Conservation (phyloP, 1,140 invertebrate species). For the Drosophila mauritiana region DNA sequence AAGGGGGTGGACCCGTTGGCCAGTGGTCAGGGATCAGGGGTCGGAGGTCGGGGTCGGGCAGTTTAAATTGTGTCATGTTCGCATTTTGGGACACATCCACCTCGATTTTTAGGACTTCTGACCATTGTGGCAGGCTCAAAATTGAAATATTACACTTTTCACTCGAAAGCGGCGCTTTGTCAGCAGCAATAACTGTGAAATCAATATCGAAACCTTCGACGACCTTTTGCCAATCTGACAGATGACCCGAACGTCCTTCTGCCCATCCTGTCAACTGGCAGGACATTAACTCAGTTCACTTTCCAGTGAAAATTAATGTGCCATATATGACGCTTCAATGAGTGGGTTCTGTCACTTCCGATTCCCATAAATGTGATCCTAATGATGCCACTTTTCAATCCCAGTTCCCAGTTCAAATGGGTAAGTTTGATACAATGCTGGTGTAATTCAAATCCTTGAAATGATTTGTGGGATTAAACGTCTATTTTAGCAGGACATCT, state of each 20-base stretch:
- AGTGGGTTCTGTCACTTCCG: slow-evolving; percentile 51
- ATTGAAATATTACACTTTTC: slow-evolving; percentile 81
- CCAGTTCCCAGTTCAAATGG: not conserved
- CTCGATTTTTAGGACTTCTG: slow-evolving; percentile 2
- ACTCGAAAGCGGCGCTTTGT: slow-evolving; percentile 51
- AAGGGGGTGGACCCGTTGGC: slow-evolving; percentile 52
- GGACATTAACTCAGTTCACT: slow-evolving; percentile 49
- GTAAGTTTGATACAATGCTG: not conserved
- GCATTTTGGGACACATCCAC: slow-evolving; percentile 42
- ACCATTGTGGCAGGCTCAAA: slow-evolving; percentile 44
- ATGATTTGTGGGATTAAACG: not conserved
- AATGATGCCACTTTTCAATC: slow-evolving; percentile 50
- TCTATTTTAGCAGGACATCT: not conserved
- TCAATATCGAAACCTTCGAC: slow-evolving; percentile 52
- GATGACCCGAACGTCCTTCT: slow-evolving; percentile 49
- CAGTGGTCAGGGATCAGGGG: slow-evolving; percentile 54
- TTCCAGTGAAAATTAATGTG: slow-evolving; percentile 60
- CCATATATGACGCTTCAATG: slow-evolving; percentile 34
- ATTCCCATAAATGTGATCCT: slow-evolving; percentile 48
- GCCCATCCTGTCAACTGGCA: slow-evolving; percentile 13
- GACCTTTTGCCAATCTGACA: slow-evolving; percentile 51
- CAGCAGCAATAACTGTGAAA: slow-evolving; percentile 64
- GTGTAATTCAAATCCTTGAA: slow-evolving; percentile 1
- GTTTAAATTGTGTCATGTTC: slow-evolving; percentile 79
- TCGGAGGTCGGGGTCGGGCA: slow-evolving; percentile 22